A percentile compares a stretch with the other conserved stretches of the same genome.
These are phyloP conservation scores for Lamproptera curius DNA, from an alignment of 2,888 invertebrate genomes.

Conservation along the genomic window DNA sequence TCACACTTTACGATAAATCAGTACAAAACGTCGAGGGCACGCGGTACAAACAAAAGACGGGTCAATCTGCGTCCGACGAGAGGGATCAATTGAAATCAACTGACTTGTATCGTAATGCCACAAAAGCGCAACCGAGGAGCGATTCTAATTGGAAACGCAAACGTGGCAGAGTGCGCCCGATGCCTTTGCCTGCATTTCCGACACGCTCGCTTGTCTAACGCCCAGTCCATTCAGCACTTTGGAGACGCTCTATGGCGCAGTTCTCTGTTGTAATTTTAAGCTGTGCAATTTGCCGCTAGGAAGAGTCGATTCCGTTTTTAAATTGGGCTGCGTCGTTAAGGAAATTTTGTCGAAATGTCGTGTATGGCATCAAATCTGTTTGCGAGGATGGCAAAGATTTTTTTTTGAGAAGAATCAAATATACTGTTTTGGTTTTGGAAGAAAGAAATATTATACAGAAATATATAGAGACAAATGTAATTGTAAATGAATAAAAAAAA, in stretches of 20 bases:
- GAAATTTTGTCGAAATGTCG: too few relatives aligned
- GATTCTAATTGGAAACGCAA: conserved; percentile 19
- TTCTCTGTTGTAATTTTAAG: conserved; percentile 10
- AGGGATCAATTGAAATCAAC: conserved; percentile 14
- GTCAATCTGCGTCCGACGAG: neutral
- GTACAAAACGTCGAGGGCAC: neutral
- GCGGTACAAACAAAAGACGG: neutral
- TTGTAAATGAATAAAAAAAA: too few relatives aligned
- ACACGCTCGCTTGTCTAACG: conserved; percentile 11
- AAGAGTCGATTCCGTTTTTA: neutral
- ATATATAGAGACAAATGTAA: too few relatives aligned
- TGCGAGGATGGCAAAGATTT: too few relatives aligned
- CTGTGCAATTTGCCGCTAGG: neutral
- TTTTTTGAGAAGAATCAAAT: too few relatives aligned
- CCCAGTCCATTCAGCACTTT: conserved; percentile 20
- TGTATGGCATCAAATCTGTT: too few relatives aligned
- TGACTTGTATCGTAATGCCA: conserved; percentile 7
- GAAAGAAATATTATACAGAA: too few relatives aligned
- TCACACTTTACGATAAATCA: too few relatives aligned
- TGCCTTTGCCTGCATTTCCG: conserved; percentile 18
- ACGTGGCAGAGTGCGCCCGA: conserved; percentile 12
- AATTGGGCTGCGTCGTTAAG: neutral
- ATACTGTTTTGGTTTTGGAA: too few relatives aligned
- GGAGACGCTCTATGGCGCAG: conserved; percentile 7
- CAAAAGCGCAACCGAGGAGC: conserved; percentile 14